Evolutionary conservation across 2,888 invertebrate genomes (phyloP).

Genomic region (Eudemis profundana): DNA sequence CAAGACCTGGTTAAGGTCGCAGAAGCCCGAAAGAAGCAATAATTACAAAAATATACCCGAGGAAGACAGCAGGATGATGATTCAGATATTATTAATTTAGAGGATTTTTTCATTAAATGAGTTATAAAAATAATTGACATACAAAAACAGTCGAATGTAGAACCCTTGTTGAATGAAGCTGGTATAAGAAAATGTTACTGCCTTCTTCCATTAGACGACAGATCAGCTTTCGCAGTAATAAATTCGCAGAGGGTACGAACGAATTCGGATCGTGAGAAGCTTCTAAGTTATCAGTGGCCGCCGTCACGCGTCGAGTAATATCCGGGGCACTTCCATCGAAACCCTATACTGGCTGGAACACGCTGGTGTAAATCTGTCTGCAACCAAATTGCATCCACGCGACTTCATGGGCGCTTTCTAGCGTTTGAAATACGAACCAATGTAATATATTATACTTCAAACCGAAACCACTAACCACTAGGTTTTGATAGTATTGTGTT

Average conservation of each 20-base stretch:
- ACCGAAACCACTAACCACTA: background rate
- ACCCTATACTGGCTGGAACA: constrained; percentile 55
- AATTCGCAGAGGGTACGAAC: constrained; percentile 33
- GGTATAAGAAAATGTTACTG: no score
- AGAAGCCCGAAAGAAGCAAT: no score
- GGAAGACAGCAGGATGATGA: no score
- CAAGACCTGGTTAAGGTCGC: no score
- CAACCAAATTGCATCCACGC: constrained; percentile 68
- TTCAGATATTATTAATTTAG: no score
- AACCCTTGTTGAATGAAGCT: no score
- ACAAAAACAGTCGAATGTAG: no score
- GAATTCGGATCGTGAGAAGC: constrained; percentile 42
- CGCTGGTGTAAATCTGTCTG: constrained; percentile 75
- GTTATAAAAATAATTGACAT: no score
- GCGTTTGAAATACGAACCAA: constrained; percentile 54
- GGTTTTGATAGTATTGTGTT: no score
- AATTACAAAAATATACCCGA: no score
- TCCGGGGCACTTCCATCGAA: constrained; percentile 50
- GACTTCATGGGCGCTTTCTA: constrained; percentile 52
- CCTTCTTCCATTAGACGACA: constrained; percentile 2
- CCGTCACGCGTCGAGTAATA: constrained; percentile 32
- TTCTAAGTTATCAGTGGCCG: constrained; percentile 30
- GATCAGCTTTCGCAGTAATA: constrained; percentile 27
- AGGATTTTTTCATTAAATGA: no score
- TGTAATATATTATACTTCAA: background rate